phyloP scores from a whole-genome alignment of 37 sponge, comb jelly and placozoan species.

The Oopsacas minuta region DNA sequence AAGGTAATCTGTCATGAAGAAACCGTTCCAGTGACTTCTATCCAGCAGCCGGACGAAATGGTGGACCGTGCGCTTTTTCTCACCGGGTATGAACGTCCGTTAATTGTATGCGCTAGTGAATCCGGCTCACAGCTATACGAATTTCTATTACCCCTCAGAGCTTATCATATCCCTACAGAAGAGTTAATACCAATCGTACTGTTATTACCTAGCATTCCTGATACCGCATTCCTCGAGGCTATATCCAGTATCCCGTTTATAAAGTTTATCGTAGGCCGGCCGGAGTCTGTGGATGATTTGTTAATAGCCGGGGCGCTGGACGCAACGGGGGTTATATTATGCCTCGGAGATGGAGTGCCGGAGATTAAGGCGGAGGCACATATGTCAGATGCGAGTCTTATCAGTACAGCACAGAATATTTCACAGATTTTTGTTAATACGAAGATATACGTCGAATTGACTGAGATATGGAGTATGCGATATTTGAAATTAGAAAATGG shows the following conservation, averaged over 20 bases:
- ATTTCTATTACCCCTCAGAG: slow-evolving; percentile 51
- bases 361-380: background rate
- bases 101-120: slow-evolving; percentile 36
- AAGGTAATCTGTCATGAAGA: background rate
- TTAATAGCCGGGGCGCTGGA: slow-evolving; percentile 12
- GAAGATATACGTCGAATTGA: background rate
- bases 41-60: background rate
- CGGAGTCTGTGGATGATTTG: background rate
- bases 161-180: slow-evolving; percentile 33
- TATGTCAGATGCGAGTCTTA: background rate
- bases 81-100: background rate
- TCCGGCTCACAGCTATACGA: slow-evolving; percentile 32
- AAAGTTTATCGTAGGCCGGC: slow-evolving; percentile 32
- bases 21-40: background rate
- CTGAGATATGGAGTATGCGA: background rate
- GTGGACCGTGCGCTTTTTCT: background rate
- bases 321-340: background rate
- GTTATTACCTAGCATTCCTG: slow-evolving; percentile 36
- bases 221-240: slow-evolving; percentile 26
- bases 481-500: background rate
- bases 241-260: slow-evolving; percentile 47
- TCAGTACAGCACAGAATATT: background rate
- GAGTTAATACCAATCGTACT: slow-evolving; percentile 43
- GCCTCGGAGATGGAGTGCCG: background rate
- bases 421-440: background rate